Base-by-base conservation (phyloP, 1,140 invertebrate genomes). In the Saccostrea cuccullata region DNA sequence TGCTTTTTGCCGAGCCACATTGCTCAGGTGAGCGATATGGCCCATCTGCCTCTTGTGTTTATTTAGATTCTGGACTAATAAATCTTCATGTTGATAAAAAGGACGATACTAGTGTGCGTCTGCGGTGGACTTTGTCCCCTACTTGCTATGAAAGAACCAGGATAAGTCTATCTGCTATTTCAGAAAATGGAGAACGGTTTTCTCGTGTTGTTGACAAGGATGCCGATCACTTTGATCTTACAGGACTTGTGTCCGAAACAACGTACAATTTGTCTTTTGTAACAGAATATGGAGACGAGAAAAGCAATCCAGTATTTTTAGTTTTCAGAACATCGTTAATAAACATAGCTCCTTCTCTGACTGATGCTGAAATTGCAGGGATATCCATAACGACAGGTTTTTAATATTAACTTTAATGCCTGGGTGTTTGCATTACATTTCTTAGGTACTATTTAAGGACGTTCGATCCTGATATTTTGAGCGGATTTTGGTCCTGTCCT, bases 191-290 rank as follows among this genome's bases (percentile, higher is more conserved):
- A n/a, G n/a, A 64, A 64, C 11, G 0, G 60, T 15, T 64, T 36
- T 64, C n/a, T 15, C 60, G 60, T 0, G 15, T 64, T 64, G 60
- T 64, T 20, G 60, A 64, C 13, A 36, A 36, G 13, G 13, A 64
- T 12, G 0, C 60, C 15, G 60, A 64, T 64, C 13, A 64, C n/a
- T 64, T 64, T 64, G 60, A 64, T n/a, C 6, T 64, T 9, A 64
- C 15, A 15, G 84, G 82, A 12, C 40, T 89, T 8, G 36, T 86
- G 0, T 9, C 88, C 0, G 82, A 85, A 60, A 86, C 85, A 0
- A 86, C 55, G 11, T 89, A 89, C 26, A 86, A 84, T 0, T n/a
- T 86, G 12, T 64, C 82, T 36, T 86, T 89, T 55, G 82, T 89
- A 0, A 86, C 77, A 20, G 40, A 20, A 58, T 89, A 89, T 23